Evolutionary conservation across 2,888 invertebrate genomes (phyloP).

Genomic region (Epistrophe eligans): DNA sequence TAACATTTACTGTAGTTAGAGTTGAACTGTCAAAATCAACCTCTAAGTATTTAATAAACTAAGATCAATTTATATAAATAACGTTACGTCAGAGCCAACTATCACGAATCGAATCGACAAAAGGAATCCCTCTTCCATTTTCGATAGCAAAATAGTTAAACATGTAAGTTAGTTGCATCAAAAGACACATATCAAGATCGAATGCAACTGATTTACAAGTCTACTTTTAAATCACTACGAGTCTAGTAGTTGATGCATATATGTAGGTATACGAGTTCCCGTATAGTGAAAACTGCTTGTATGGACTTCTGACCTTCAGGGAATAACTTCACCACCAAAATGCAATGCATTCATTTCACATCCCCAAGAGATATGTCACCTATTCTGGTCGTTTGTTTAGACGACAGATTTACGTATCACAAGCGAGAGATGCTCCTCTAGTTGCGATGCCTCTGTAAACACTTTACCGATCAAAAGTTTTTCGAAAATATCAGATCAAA

Average conservation of each 20-base stretch:
- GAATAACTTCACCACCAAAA: conserved; percentile 70
- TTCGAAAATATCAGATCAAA: conserved; percentile 67
- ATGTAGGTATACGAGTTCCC: not conserved
- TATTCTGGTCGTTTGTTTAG: conserved; percentile 32
- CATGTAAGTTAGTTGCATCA: conserved; percentile 64
- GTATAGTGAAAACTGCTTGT: too few species aligned
- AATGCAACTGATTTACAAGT: conserved; percentile 66
- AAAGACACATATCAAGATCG: conserved; percentile 69
- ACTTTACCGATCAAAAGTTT: conserved; percentile 69
- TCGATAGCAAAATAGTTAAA: conserved; percentile 54
- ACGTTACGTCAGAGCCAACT: not conserved
- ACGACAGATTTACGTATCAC: conserved; percentile 72
- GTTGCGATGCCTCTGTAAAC: conserved; percentile 49
- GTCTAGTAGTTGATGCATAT: conserved; percentile 30
- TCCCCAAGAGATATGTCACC: conserved; percentile 72
- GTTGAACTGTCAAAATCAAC: too few species aligned
- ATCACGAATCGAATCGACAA: conserved; percentile 21
- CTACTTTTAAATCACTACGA: conserved; percentile 52
- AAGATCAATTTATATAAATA: not conserved
- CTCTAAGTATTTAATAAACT: not conserved
- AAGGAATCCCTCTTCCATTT: conserved; percentile 30
- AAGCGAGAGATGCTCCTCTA: conserved; percentile 30
- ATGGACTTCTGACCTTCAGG: conserved; percentile 71
- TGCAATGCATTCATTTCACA: conserved; percentile 57
- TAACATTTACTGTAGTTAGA: too few species aligned